Percentiles rank a stretch among this genome's conserved stretches.
Evolutionary conservation across 2,797 vertebrate genomes (phyloP).

Genomic region (Hoplostethus mediterraneus): DNA sequence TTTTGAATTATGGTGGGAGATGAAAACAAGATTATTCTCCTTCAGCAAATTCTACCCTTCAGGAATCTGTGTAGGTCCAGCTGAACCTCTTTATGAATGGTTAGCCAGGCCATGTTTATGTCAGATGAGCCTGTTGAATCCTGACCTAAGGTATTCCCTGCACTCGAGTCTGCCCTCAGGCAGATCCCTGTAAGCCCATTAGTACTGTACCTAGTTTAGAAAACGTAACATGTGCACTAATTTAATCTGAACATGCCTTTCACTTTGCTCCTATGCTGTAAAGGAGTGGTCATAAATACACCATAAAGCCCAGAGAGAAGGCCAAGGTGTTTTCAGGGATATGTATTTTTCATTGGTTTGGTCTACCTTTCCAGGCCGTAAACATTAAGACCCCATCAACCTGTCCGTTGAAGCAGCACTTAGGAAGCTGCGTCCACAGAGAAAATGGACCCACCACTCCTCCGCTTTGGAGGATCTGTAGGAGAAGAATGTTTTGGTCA

Average conservation of each 20-base stretch:
- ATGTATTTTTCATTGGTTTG: slow-evolving; percentile 77
- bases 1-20: too few relatives aligned
- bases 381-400: slow-evolving; percentile 68
- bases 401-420: slow-evolving; percentile 67
- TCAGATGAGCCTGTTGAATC: slow-evolving; percentile 45
- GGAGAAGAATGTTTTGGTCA: slow-evolving; percentile 34
- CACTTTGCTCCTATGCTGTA: slow-evolving; percentile 58
- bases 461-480: slow-evolving; percentile 28
- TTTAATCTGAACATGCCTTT: slow-evolving; percentile 69
- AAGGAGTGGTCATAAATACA: slow-evolving; percentile 74
- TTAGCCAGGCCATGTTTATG: slow-evolving; percentile 42
- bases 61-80: slow-evolving; percentile 4
- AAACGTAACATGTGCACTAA: slow-evolving; percentile 50
- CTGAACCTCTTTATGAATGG: slow-evolving; percentile 36
- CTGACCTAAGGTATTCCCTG: slow-evolving; percentile 43
- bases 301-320: slow-evolving; percentile 55
- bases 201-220: slow-evolving; percentile 50
- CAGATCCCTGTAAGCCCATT: slow-evolving; percentile 46
- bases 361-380: slow-evolving; percentile 62
- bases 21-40: too few relatives aligned
- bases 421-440: slow-evolving; percentile 59
- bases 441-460: slow-evolving; percentile 50
- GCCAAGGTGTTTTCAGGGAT: slow-evolving; percentile 71
- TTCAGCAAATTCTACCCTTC: too few relatives aligned
- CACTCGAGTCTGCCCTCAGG: slow-evolving; percentile 57